Conservation (phyloP, 2,797 vertebrate species). For the Phrynocephalus vlangalii region DNA sequence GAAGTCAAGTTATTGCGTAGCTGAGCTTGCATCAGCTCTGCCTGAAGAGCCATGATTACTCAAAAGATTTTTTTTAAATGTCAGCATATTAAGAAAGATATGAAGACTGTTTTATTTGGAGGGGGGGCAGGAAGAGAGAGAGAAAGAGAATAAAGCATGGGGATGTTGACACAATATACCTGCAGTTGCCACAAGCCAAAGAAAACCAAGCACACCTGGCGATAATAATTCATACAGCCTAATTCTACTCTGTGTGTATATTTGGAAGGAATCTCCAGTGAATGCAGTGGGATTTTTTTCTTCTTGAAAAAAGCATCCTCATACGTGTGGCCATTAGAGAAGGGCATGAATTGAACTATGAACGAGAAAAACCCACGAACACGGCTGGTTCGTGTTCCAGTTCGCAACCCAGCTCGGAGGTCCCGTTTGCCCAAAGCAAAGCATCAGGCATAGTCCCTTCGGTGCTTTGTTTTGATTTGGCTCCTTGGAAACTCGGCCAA, state of each 20-base stretch:
- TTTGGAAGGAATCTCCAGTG: background rate
- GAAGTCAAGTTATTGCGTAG: background rate
- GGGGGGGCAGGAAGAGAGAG: background rate
- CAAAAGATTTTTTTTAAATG: background rate
- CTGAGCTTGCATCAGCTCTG: background rate
- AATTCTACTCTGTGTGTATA: background rate
- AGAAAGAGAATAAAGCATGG: background rate
- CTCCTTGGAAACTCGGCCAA: too few species aligned
- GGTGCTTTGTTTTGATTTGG: too few species aligned
- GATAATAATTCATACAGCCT: background rate
- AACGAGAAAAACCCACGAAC: too few species aligned
- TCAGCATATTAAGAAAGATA: background rate
- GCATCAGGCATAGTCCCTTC: too few species aligned
- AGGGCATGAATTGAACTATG: too few species aligned
- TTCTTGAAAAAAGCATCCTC: background rate
- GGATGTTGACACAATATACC: background rate
- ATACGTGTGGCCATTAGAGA: background rate
- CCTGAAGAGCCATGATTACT: background rate
- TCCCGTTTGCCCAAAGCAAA: too few species aligned
- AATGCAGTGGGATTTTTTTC: background rate
- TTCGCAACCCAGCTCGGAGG: too few species aligned
- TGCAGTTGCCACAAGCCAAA: background rate
- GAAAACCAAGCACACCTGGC: background rate
- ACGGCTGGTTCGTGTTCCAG: too few species aligned
- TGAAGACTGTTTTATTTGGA: background rate